These are phyloP conservation scores for Guaruba guarouba DNA, from an alignment of 2,113 vertebrate species.

Conservation along the genomic window DNA sequence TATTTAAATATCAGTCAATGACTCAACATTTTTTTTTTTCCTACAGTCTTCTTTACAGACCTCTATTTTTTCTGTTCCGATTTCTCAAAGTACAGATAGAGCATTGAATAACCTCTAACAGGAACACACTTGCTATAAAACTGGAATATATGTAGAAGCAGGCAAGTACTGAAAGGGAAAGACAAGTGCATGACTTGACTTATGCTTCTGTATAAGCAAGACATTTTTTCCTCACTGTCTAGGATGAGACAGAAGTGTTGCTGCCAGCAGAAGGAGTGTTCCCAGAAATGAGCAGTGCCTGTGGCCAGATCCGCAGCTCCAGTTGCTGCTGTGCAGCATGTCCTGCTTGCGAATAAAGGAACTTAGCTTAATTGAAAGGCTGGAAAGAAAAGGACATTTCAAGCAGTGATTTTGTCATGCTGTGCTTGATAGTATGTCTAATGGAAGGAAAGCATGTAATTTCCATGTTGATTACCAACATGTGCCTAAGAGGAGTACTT, in stretches of 20 bases:
- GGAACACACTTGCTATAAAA: neutral
- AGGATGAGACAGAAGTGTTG: neutral
- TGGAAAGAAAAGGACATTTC: neutral
- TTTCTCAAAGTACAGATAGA: neutral
- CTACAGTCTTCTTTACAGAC: rapidly evolving
- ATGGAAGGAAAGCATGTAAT: neutral
- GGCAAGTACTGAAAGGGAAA: neutral
- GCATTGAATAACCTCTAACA: neutral
- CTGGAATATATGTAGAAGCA: neutral
- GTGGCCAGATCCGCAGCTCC: neutral
- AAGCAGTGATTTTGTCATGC: neutral
- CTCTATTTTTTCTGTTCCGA: neutral
- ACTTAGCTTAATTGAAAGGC: neutral
- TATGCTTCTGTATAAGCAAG: neutral
- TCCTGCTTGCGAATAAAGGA: neutral
- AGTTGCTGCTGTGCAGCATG: neutral
- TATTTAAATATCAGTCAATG: neutral
- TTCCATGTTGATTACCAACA: neutral
- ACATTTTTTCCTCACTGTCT: neutral
- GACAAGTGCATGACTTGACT: neutral
- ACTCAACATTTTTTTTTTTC: neutral
- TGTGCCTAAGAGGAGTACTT: neutral
- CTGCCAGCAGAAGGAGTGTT: neutral
- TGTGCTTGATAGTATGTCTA: neutral
- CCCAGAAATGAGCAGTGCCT: neutral